Conservation (phyloP, 2,888 invertebrate genomes). For the Stenodema calcarata region DNA sequence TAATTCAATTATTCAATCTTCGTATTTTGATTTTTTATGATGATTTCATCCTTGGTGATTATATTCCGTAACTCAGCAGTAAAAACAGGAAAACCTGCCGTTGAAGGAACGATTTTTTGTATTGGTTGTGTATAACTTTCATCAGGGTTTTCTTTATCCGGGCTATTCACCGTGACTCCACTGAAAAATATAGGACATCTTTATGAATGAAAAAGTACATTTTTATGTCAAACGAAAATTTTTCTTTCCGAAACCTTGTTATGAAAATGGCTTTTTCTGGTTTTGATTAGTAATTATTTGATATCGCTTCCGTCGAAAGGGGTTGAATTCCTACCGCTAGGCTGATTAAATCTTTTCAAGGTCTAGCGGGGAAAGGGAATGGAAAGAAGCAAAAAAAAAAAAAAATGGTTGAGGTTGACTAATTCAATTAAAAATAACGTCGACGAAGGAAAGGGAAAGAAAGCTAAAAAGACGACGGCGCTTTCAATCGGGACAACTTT, state of each 20-base stretch:
- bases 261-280: slow-evolving; percentile 21
- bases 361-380: not conserved
- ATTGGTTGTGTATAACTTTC: too few relatives aligned
- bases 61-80: too few relatives aligned
- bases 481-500: slow-evolving; percentile 48
- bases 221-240: not conserved
- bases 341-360: slow-evolving; percentile 37
- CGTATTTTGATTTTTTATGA: too few relatives aligned
- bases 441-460: not conserved
- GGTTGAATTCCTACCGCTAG: slow-evolving; percentile 7
- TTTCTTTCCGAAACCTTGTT: not conserved
- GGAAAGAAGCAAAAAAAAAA: not conserved
- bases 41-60: too few relatives aligned
- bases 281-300: slow-evolving; percentile 33
- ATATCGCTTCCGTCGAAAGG: slow-evolving; percentile 2
- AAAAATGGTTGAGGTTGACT: slow-evolving; percentile 40
- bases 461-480: slow-evolving; percentile 27
- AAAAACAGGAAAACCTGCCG: too few relatives aligned
- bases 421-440: slow-evolving; percentile 47
- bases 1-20: too few relatives aligned
- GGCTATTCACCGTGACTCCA: too few relatives aligned
- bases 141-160: too few relatives aligned
- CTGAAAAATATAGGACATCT: too few relatives aligned
- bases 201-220: not conserved
- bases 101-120: too few relatives aligned